Percentiles rank a stretch among this genome's conserved stretches.
These are phyloP conservation scores for Tenrec ecaudatus DNA, from an alignment of 2,113 vertebrate species.

Conservation along the genomic window DNA sequence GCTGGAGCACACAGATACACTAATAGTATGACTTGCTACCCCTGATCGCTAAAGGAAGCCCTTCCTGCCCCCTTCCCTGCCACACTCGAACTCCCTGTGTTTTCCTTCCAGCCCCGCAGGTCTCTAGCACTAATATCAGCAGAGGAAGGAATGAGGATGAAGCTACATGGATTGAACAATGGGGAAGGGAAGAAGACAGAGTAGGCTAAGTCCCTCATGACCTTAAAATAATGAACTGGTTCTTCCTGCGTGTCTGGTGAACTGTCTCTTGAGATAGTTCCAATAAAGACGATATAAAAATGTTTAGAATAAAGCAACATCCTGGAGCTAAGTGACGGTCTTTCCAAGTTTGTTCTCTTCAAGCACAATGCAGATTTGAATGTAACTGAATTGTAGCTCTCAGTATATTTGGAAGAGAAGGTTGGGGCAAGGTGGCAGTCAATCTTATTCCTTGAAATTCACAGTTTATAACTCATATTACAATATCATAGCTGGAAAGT, in stretches of 20 bases:
- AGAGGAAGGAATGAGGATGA: constrained; percentile 80
- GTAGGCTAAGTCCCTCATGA: constrained; percentile 73
- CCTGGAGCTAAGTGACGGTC: constrained; percentile 26
- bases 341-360: background rate
- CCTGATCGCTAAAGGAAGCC: background rate
- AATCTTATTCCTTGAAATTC: constrained; percentile 15
- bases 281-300: constrained; percentile 72
- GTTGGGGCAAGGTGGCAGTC: background rate
- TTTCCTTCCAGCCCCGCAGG: constrained; percentile 68
- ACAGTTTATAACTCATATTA: constrained; percentile 10
- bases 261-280: constrained; percentile 76
- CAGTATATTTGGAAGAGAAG: background rate
- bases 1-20: background rate
- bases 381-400: constrained; percentile 28
- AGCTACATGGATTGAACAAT: constrained; percentile 77
- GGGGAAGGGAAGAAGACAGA: constrained; percentile 80
- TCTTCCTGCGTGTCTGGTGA: constrained; percentile 80
- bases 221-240: constrained; percentile 79
- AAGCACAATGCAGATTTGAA: constrained; percentile 14
- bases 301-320: constrained; percentile 62
- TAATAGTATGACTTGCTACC: background rate
- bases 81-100: constrained; percentile 37
- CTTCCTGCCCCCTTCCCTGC: constrained; percentile 45
- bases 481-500: background rate
- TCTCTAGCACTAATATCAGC: constrained; percentile 74